Conservation (phyloP, 2,888 invertebrate genomes). For the Ectropis crepuscularia region DNA sequence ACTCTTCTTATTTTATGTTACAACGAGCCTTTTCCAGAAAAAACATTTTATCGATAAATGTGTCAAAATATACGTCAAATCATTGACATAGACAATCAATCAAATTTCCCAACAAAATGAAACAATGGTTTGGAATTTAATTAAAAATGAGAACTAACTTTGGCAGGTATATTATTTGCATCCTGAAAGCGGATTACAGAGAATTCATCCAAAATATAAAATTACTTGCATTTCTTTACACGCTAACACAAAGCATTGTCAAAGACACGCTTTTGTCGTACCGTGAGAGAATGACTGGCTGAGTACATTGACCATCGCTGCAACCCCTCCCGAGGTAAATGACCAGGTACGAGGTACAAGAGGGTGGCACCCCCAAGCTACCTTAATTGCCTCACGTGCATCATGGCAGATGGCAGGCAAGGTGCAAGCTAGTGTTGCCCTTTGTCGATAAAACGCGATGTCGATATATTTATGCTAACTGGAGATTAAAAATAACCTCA, state of each 20-base stretch:
- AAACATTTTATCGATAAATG: too few species aligned
- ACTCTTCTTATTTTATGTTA: too few species aligned
- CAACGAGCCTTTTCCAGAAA: too few species aligned
- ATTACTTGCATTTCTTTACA: too few species aligned
- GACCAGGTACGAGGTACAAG: conserved; percentile 68
- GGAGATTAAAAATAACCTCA: conserved; percentile 2
- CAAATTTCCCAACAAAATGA: too few species aligned
- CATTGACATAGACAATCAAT: too few species aligned
- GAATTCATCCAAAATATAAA: too few species aligned
- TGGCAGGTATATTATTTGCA: too few species aligned
- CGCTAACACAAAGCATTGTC: conserved; percentile 22
- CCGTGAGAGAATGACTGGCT: conserved; percentile 56
- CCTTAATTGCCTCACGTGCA: conserved; percentile 81
- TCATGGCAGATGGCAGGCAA: conserved; percentile 81
- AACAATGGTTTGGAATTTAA: too few species aligned
- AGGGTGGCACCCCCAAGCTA: conserved; percentile 80
- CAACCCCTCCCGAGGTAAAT: conserved; percentile 78
- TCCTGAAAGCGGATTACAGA: too few species aligned
- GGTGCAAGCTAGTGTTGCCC: conserved; percentile 78
- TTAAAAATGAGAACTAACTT: too few species aligned
- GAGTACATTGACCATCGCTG: conserved; percentile 70
- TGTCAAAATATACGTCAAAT: too few species aligned
- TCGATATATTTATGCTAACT: conserved; percentile 26
- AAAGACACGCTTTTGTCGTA: conserved; percentile 44
- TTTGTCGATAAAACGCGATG: conserved; percentile 62